Evolutionary conservation across 2,113 vertebrate species (phyloP).

Genomic region (Grammomys dolichurus): DNA sequence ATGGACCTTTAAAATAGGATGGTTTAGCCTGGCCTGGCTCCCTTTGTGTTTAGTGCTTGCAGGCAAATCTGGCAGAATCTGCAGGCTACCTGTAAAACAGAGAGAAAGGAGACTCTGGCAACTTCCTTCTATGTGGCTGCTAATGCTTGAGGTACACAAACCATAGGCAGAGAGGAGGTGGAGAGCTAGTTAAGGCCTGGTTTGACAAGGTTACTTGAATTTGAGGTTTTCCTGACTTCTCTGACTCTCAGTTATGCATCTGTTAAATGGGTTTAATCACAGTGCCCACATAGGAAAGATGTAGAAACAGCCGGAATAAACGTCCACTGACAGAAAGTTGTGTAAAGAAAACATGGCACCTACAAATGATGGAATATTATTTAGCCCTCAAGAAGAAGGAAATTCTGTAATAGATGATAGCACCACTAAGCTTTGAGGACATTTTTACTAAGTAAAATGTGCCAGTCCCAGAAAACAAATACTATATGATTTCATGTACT

Average conservation of each 20-base stretch:
- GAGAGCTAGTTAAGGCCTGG: neutral
- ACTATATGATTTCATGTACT: neutral
- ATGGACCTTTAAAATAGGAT: neutral
- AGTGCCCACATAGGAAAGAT: neutral
- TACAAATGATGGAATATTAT: neutral
- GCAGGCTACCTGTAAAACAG: neutral
- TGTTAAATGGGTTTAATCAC: neutral
- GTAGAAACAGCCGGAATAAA: neutral
- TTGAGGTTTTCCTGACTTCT: neutral
- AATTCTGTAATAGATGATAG: neutral
- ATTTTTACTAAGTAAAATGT: neutral
- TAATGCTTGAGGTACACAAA: neutral
- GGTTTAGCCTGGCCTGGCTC: neutral
- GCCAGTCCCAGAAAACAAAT: neutral
- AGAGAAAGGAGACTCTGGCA: no score
- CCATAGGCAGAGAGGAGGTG: rapidly evolving
- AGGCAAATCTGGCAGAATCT: no score
- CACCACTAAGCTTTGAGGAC: neutral
- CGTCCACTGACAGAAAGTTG: neutral
- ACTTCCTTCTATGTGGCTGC: neutral
- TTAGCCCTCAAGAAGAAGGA: neutral
- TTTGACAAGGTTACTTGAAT: neutral
- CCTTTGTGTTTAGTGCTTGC: neutral
- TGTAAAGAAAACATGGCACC: neutral
- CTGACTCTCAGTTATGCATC: neutral